Conservation (phyloP, 2,888 invertebrate genomes). For the Tachina lurida region DNA sequence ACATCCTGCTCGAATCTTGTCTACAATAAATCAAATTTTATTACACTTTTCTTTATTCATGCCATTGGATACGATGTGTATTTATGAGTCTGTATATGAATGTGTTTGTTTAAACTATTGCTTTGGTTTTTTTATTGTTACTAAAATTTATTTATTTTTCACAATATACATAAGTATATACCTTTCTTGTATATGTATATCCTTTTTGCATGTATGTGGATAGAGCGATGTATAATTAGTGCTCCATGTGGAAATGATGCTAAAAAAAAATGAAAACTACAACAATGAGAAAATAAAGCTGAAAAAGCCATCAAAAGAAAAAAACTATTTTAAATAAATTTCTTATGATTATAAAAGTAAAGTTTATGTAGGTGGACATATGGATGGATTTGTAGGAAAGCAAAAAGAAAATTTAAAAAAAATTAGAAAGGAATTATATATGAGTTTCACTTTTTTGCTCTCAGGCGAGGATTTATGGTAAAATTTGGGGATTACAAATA, state of each 20-base stretch:
- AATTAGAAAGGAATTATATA: slow-evolving; percentile 18
- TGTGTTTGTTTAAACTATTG: slow-evolving; percentile 28
- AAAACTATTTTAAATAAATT: slow-evolving; percentile 70
- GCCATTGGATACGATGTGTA: slow-evolving; percentile 71
- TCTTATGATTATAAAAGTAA: slow-evolving; percentile 60
- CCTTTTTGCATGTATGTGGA: slow-evolving; percentile 35
- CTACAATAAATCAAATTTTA: slow-evolving; percentile 83
- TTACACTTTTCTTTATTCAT: slow-evolving; percentile 83
- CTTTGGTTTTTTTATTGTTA: slow-evolving; percentile 11
- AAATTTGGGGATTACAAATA: slow-evolving; percentile 15
- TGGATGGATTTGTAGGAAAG: slow-evolving; percentile 64
- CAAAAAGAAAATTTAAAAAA: background rate
- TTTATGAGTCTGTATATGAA: slow-evolving; percentile 55
- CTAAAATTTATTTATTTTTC: slow-evolving; percentile 16
- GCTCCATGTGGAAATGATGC: slow-evolving; percentile 46
- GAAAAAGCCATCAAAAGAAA: slow-evolving; percentile 5
- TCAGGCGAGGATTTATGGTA: slow-evolving; percentile 40
- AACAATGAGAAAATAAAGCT: slow-evolving; percentile 27
- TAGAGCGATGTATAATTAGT: slow-evolving; percentile 68
- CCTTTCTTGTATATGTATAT: background rate
- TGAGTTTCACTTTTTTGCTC: slow-evolving; percentile 11
- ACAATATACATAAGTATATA: slow-evolving; percentile 37
- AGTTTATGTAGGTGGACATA: slow-evolving; percentile 64
- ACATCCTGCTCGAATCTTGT: slow-evolving; percentile 82
- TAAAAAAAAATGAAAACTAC: slow-evolving; percentile 38